phyloP scores from a whole-genome alignment of 2,113 vertebrate species.

The Procavia capensis region DNA sequence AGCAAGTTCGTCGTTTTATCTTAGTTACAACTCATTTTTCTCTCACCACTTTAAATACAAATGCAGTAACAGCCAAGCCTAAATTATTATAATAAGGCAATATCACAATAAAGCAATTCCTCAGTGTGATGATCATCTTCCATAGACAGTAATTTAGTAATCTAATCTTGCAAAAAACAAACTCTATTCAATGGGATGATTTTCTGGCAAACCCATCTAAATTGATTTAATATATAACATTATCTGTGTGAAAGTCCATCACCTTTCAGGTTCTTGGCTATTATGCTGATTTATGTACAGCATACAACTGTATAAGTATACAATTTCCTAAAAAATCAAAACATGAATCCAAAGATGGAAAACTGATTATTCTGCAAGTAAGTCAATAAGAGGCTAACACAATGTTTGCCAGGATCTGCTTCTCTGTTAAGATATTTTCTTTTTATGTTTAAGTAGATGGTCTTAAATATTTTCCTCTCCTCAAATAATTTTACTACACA shows the following conservation, averaged over 20 bases:
- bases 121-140: neutral
- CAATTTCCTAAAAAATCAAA: slow-evolving; percentile 46
- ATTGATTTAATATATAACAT: slow-evolving; percentile 15
- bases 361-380: slow-evolving; percentile 4
- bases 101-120: slow-evolving; percentile 31
- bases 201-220: neutral
- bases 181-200: neutral
- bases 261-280: neutral
- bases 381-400: neutral
- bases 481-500: neutral
- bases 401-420: neutral
- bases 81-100: slow-evolving; percentile 52
- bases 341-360: slow-evolving; percentile 38
- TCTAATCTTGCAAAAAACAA: neutral
- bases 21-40: slow-evolving; percentile 18
- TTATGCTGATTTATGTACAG: neutral
- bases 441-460: slow-evolving; percentile 40
- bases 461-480: neutral
- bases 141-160: slow-evolving; percentile 9
- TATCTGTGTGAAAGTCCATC: neutral
- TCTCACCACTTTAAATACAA: neutral
- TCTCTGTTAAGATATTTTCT: neutral
- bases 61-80: neutral
- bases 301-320: neutral
- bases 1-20: neutral